These are phyloP conservation scores for Sycophila sp. DNA, from an alignment of 1,140 invertebrate genomes.

Conservation along the genomic window DNA sequence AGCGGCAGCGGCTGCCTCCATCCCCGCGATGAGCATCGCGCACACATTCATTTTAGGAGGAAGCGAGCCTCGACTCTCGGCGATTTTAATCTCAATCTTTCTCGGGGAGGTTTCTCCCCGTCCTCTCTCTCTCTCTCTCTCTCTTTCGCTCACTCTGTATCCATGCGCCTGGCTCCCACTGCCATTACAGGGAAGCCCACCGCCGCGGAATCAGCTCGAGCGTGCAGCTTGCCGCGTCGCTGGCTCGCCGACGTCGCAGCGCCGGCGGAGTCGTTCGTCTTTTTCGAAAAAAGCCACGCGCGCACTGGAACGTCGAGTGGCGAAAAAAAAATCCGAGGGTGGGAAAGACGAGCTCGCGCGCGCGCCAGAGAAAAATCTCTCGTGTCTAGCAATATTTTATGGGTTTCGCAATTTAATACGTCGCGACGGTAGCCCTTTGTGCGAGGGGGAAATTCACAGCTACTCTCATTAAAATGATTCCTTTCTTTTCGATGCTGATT, in stretches of 20 bases:
- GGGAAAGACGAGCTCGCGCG: neutral
- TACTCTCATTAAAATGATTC: slow-evolving; percentile 21
- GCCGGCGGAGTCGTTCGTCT: slow-evolving; percentile 20
- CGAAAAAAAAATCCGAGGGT: slow-evolving; percentile 16
- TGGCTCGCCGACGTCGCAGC: neutral
- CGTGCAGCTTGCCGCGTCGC: slow-evolving; percentile 13
- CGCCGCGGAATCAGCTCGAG: slow-evolving; percentile 17
- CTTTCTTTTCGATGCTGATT: slow-evolving; percentile 18
- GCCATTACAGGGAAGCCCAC: neutral
- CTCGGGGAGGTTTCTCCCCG: slow-evolving; percentile 4
- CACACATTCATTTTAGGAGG: slow-evolving; percentile 23
- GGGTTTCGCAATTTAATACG: slow-evolving; percentile 22
- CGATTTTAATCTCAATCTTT: slow-evolving; percentile 38
- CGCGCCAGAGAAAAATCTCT: neutral
- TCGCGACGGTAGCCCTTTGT: slow-evolving; percentile 5
- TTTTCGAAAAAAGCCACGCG: slow-evolving; percentile 25
- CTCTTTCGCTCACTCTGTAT: neutral
- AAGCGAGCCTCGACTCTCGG: slow-evolving; percentile 9
- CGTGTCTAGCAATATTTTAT: slow-evolving; percentile 34
- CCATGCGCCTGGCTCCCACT: neutral
- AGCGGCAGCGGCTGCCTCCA: neutral
- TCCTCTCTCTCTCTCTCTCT: neutral
- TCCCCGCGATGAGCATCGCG: neutral
- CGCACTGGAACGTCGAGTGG: neutral
- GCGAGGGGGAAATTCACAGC: slow-evolving; percentile 12